Conservation (phyloP, 2,113 vertebrate species). For the Ailuropoda melanoleuca region DNA sequence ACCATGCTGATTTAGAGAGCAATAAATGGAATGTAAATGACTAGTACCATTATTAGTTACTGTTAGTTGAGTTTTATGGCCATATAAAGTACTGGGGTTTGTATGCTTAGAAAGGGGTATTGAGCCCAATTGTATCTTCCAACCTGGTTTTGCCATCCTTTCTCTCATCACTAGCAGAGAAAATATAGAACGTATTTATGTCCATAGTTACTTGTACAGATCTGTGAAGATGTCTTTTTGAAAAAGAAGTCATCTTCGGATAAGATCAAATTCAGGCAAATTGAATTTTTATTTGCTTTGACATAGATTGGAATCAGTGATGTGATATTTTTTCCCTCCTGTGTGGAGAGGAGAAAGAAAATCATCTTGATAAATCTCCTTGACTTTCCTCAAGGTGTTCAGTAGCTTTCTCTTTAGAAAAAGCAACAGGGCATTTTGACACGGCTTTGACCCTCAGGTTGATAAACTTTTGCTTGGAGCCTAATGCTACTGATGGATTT, state of each 20-base stretch:
- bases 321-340: neutral
- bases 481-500: neutral
- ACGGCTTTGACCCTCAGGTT: neutral
- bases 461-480: neutral
- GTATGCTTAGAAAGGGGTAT: neutral
- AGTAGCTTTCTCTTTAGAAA: neutral
- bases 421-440: neutral
- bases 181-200: neutral
- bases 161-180: neutral
- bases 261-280: constrained; percentile 57
- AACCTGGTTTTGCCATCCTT: neutral
- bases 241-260: constrained; percentile 60
- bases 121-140: neutral
- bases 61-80: neutral
- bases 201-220: neutral
- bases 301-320: constrained; percentile 59
- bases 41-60: neutral
- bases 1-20: neutral
- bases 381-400: constrained; percentile 52
- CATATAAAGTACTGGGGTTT: neutral
- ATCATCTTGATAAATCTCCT: constrained; percentile 49
- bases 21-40: neutral
- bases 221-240: constrained; percentile 49
- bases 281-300: constrained; percentile 67
- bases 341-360: neutral